These are phyloP conservation scores for Deilephila porcellus DNA, from an alignment of 2,888 invertebrate genomes.

Conservation along the genomic window DNA sequence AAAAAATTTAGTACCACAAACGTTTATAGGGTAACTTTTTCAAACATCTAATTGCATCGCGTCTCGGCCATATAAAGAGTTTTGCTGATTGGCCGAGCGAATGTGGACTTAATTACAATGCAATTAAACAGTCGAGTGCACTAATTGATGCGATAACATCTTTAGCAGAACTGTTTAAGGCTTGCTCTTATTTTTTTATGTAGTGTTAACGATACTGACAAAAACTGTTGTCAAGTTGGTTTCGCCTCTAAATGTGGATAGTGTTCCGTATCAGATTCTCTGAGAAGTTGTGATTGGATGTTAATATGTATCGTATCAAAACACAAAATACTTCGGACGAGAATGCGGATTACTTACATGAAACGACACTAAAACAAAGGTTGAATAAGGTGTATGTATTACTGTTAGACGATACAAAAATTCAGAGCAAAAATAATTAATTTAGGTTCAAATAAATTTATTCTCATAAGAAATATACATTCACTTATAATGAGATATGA, in stretches of 20 bases:
- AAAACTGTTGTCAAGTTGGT: slow-evolving; percentile 28
- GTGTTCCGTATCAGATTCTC: slow-evolving; percentile 27
- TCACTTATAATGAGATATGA: too few species aligned
- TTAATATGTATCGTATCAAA: neutral
- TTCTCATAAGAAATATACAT: too few species aligned
- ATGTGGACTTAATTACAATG: slow-evolving; percentile 71
- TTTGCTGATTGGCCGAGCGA: slow-evolving; percentile 60
- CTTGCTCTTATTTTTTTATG: slow-evolving; percentile 44
- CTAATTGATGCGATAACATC: slow-evolving; percentile 70
- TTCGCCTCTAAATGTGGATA: neutral
- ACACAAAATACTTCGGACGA: too few species aligned
- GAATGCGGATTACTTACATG: too few species aligned
- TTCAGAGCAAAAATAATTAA: too few species aligned
- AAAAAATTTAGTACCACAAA: slow-evolving; percentile 63
- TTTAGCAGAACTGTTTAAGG: slow-evolving; percentile 51
- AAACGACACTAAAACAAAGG: too few species aligned
- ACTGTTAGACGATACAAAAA: too few species aligned
- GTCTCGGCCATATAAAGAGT: slow-evolving; percentile 65
- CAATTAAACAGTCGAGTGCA: slow-evolving; percentile 65
- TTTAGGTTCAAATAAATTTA: too few species aligned
- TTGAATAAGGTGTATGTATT: too few species aligned
- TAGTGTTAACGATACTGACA: slow-evolving; percentile 28
- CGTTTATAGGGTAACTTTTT: slow-evolving; percentile 71
- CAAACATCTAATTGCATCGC: slow-evolving; percentile 53
- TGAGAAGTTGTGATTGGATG: slow-evolving; percentile 15